Evolutionary conservation across 1,140 invertebrate genomes (phyloP).

Genomic region (Andrena cerasifolii): DNA sequence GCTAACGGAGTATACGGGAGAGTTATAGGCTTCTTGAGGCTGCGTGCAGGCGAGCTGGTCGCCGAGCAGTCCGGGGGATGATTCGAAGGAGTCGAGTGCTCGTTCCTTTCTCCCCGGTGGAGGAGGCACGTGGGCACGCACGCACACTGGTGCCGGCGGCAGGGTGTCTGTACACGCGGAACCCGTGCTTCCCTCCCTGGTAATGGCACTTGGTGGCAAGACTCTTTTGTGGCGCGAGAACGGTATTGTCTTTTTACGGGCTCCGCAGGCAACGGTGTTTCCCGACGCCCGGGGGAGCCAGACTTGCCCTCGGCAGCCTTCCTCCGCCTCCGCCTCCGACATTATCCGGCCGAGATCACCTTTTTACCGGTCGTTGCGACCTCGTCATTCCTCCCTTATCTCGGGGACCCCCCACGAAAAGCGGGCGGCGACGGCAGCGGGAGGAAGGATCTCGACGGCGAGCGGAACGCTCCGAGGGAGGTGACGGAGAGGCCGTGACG

Average conservation of each 20-base stretch:
- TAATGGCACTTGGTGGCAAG: constrained; percentile 65
- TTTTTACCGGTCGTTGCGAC: constrained; percentile 83
- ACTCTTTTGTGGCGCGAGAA: constrained; percentile 70
- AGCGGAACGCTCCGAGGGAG: constrained; percentile 11
- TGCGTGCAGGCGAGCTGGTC: constrained; percentile 1
- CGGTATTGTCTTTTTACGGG: constrained; percentile 80
- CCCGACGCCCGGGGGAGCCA: constrained; percentile 66
- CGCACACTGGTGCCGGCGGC: neutral
- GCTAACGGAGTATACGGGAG: neutral
- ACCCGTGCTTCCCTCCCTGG: constrained; percentile 28
- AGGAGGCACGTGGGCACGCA: neutral
- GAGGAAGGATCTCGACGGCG: constrained; percentile 19
- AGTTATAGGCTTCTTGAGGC: constrained; percentile 21
- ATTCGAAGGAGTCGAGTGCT: constrained; percentile 14
- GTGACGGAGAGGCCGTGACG: constrained; percentile 72
- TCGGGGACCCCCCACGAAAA: constrained; percentile 69
- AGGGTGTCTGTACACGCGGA: constrained; percentile 22
- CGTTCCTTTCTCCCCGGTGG: neutral
- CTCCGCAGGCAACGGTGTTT: constrained; percentile 66
- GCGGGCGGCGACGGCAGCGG: constrained; percentile 18
- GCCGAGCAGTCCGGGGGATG: neutral
- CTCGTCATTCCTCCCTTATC: constrained; percentile 82
- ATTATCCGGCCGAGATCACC: constrained; percentile 80
- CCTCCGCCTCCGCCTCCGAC: constrained; percentile 60
- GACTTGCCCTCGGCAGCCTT: constrained; percentile 24